phyloP scores from a whole-genome alignment of 2,797 vertebrate species.

The Heterohyrax brucei region DNA sequence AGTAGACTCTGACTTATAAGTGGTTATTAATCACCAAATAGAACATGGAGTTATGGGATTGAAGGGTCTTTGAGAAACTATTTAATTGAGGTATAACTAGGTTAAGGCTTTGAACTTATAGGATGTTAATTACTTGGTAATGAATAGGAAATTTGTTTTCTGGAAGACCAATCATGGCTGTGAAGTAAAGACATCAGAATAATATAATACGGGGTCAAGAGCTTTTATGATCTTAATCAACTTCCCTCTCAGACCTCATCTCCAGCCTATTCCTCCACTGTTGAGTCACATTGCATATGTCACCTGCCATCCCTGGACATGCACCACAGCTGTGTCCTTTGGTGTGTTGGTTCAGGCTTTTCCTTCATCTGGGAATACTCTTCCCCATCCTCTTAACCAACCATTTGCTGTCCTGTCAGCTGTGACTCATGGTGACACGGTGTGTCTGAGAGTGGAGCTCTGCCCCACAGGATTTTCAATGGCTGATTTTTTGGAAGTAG shows the following conservation, averaged over 20 bases:
- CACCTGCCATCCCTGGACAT: neutral
- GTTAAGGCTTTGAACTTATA: neutral
- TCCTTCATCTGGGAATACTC: neutral
- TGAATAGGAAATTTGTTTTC: slow-evolving; percentile 5
- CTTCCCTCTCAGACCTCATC: neutral
- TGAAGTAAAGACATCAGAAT: neutral
- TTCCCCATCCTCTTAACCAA: neutral
- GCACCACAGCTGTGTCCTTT: neutral
- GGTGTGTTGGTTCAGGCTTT: neutral
- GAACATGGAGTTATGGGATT: neutral
- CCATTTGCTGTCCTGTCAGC: too few species aligned
- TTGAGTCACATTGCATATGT: neutral
- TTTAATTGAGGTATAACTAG: neutral
- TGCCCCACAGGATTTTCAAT: too few species aligned
- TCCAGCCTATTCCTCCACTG: neutral
- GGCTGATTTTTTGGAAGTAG: neutral
- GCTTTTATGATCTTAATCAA: neutral
- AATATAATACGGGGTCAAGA: neutral
- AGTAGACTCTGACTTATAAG: too few species aligned
- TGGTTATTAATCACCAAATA: fast-evolving
- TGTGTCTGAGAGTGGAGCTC: neutral
- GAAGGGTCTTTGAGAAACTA: neutral
- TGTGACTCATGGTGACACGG: neutral
- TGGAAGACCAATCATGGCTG: neutral
- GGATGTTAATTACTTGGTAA: slow-evolving; percentile 18